These are phyloP conservation scores for Eudemis profundana DNA, from an alignment of 2,888 invertebrate species.

Conservation along the genomic window DNA sequence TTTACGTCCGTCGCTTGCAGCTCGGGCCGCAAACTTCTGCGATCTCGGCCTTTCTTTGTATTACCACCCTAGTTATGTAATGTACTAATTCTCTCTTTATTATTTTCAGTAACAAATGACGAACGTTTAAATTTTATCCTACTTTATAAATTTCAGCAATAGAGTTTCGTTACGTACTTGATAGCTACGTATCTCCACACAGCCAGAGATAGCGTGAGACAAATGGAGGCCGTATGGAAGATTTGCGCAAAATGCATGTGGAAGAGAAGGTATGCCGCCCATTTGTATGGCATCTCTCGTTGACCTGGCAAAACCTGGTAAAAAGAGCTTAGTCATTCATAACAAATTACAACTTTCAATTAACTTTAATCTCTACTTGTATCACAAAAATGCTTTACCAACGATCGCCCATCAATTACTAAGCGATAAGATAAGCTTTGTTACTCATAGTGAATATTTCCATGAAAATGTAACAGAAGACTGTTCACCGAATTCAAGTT, in stretches of 20 bases:
- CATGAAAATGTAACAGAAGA: background rate
- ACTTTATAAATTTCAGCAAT: background rate
- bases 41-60: too few species aligned
- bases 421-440: conserved; percentile 34
- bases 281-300: conserved; percentile 88
- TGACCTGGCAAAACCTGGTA: conserved; percentile 85
- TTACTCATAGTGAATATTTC: conserved; percentile 25
- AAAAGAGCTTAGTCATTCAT: conserved; percentile 29
- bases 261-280: conserved; percentile 90
- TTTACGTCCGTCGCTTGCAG: too few species aligned
- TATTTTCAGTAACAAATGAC: conserved; percentile 5
- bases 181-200: conserved; percentile 95
- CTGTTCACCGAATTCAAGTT: background rate
- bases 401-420: conserved; percentile 23
- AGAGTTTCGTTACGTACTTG: conserved; percentile 84
- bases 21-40: too few species aligned
- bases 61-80: too few species aligned
- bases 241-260: conserved; percentile 93
- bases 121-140: background rate
- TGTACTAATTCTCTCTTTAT: too few species aligned
- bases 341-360: conserved; percentile 5
- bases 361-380: conserved; percentile 25
- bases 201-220: conserved; percentile 91
- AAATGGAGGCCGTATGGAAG: conserved; percentile 93
- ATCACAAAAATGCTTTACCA: conserved; percentile 13